phyloP scores from a whole-genome alignment of 2,888 invertebrate genomes.

The Nasonovia ribisnigri region DNA sequence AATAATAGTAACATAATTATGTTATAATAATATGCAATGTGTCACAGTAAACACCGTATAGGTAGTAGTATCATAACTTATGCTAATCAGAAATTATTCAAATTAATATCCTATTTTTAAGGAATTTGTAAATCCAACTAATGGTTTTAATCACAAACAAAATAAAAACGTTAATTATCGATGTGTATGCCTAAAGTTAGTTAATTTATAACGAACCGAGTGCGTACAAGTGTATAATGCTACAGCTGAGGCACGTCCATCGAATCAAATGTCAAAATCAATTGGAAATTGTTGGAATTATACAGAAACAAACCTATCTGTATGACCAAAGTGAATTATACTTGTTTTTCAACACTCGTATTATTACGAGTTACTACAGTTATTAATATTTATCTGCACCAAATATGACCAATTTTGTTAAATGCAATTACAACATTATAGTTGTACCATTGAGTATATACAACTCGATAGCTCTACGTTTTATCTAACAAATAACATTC shows the following conservation, averaged over 20 bases:
- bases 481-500: not conserved
- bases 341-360: not conserved
- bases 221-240: not conserved
- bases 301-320: not conserved
- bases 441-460: not conserved
- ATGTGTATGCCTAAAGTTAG: not conserved
- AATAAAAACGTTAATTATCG: not conserved
- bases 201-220: not conserved
- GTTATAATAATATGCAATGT: not conserved
- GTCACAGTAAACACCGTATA: not conserved
- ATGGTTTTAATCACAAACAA: not conserved
- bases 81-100: not conserved
- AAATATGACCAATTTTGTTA: not conserved
- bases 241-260: not conserved
- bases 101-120: not conserved
- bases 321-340: not conserved
- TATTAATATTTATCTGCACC: not conserved
- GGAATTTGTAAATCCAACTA: not conserved
- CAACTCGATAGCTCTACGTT: not conserved
- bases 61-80: not conserved
- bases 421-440: not conserved
- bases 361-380: not conserved
- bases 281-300: not conserved
- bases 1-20: not conserved
- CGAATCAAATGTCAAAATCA: not conserved